phyloP scores from a whole-genome alignment of 1,140 invertebrate species.

The Zaprionus nigranus region DNA sequence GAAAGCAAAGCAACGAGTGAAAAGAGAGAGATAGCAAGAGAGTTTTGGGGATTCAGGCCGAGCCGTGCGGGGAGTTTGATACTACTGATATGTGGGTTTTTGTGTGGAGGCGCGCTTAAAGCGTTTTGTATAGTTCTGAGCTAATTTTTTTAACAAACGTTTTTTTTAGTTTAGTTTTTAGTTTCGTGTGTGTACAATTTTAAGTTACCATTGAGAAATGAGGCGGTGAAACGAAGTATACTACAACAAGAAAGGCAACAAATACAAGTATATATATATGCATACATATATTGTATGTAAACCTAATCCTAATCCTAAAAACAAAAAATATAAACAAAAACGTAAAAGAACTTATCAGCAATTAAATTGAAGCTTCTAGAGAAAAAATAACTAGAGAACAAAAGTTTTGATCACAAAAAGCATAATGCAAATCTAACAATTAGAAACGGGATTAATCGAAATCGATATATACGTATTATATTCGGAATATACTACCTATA shows the following conservation, averaged over 20 bases:
- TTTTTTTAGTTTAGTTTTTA: slow-evolving; percentile 70
- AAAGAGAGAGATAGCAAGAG: slow-evolving; percentile 4
- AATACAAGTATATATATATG: slow-evolving; percentile 31
- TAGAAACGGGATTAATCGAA: slow-evolving; percentile 41
- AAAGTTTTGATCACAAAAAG: background rate
- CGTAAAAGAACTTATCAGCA: slow-evolving; percentile 61
- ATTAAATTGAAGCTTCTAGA: slow-evolving; percentile 65
- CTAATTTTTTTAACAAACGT: slow-evolving; percentile 68
- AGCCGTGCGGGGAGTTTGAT: slow-evolving; percentile 31
- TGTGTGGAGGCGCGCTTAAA: slow-evolving; percentile 63
- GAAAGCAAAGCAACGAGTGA: background rate
- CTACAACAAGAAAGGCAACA: slow-evolving; percentile 47
- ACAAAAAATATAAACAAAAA: slow-evolving; percentile 5
- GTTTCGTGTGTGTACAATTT: slow-evolving; percentile 64
- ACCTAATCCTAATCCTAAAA: slow-evolving; percentile 56
- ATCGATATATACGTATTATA: slow-evolving; percentile 49
- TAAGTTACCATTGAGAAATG: slow-evolving; percentile 74
- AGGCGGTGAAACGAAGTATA: slow-evolving; percentile 77
- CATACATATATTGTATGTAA: slow-evolving; percentile 26
- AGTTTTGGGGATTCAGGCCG: slow-evolving; percentile 31
- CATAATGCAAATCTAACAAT: slow-evolving; percentile 6
- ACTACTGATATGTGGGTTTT: slow-evolving; percentile 26
- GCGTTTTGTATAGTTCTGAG: slow-evolving; percentile 81
- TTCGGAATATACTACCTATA: slow-evolving; percentile 22
- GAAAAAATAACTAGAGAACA: slow-evolving; percentile 33